phyloP scores from a whole-genome alignment of 1,140 invertebrate species.

The Babylonia areolata region DNA sequence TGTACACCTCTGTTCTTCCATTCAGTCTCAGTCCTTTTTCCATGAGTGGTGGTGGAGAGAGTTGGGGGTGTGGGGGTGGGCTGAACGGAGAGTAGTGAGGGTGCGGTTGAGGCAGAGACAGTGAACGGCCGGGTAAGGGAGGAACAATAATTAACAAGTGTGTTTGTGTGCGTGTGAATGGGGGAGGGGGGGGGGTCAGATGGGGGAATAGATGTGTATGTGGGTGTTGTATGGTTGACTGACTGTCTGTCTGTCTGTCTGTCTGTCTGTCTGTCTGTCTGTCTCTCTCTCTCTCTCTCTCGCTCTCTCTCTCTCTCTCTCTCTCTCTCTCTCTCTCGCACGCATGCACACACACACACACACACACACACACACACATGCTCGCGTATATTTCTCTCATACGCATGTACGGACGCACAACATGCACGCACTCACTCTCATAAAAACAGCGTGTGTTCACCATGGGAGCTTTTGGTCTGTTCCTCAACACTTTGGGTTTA shows the following conservation, averaged over 20 bases:
- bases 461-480: too few relatives aligned
- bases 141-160: not conserved
- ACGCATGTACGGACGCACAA: too few relatives aligned
- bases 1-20: too few relatives aligned
- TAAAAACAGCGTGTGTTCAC: too few relatives aligned
- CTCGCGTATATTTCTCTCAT: too few relatives aligned
- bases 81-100: too few relatives aligned
- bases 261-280: not conserved
- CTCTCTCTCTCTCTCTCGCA: constrained; percentile 4
- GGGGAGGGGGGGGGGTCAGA: not conserved
- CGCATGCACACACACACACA: not conserved
- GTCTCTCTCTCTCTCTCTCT: not conserved
- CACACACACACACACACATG: too few relatives aligned
- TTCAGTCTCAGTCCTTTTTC: too few relatives aligned
- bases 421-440: too few relatives aligned
- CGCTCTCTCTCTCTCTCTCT: constrained; percentile 5
- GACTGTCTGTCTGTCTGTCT: not conserved
- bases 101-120: not conserved
- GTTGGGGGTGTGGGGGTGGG: not conserved
- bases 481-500: too few relatives aligned
- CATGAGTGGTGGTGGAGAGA: too few relatives aligned
- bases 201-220: not conserved
- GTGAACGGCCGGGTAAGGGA: constrained; percentile 1
- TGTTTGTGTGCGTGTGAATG: not conserved
- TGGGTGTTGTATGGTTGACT: not conserved